phyloP scores from a whole-genome alignment of 2,797 vertebrate genomes.

The Phoxinus dragarum region DNA sequence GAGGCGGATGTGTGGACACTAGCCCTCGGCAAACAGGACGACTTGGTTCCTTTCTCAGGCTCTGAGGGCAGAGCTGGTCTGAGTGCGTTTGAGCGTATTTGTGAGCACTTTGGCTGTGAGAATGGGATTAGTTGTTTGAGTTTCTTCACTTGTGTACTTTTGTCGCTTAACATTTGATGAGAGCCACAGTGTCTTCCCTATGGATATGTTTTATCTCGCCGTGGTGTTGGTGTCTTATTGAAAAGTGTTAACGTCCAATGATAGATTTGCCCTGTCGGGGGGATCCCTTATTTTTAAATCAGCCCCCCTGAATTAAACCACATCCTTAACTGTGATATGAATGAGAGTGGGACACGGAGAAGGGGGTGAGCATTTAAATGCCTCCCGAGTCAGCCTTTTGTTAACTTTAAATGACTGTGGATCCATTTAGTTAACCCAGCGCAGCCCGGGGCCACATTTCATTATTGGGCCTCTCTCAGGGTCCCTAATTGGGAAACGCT shows the following conservation, averaged over 20 bases:
- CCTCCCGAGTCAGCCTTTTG: constrained; percentile 66
- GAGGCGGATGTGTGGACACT: constrained; percentile 82
- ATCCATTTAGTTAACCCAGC: constrained; percentile 77
- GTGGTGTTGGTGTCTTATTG: constrained; percentile 16
- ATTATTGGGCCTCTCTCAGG: constrained; percentile 75
- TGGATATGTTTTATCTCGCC: constrained; percentile 26
- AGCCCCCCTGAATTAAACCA: constrained; percentile 25
- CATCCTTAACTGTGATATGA: constrained; percentile 26
- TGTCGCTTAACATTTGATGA: neutral
- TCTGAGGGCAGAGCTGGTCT: constrained; percentile 58
- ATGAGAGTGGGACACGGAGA: constrained; percentile 42
- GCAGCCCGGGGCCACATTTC: constrained; percentile 72
- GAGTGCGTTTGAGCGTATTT: constrained; percentile 50
- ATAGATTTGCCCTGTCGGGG: constrained; percentile 34
- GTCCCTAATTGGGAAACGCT: constrained; percentile 79
- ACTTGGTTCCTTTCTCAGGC: constrained; percentile 77
- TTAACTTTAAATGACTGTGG: constrained; percentile 71
- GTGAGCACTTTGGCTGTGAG: constrained; percentile 13
- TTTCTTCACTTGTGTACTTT: neutral
- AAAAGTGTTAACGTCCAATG: constrained; percentile 33
- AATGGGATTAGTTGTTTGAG: constrained; percentile 7
- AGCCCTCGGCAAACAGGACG: constrained; percentile 78
- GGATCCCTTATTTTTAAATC: constrained; percentile 31
- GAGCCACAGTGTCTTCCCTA: neutral
- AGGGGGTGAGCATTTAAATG: constrained; percentile 50